These are phyloP conservation scores for Epinotia ramella DNA, from an alignment of 2,888 invertebrate genomes.

Conservation along the genomic window DNA sequence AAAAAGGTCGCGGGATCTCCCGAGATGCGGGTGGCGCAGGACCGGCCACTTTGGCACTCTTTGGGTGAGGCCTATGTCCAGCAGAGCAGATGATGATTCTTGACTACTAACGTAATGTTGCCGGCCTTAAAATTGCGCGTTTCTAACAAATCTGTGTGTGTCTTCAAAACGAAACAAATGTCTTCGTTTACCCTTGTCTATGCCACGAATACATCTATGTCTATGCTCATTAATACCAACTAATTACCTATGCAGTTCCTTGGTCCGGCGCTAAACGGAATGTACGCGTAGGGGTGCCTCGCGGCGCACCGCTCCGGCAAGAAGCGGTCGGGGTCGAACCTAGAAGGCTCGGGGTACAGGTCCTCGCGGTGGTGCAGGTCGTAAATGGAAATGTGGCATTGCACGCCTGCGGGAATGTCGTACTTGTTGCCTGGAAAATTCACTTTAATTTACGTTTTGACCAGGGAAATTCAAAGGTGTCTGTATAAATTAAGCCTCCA, in stretches of 20 bases:
- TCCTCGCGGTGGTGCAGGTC: conserved; percentile 87
- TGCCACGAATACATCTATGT: neutral
- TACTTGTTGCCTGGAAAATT: conserved; percentile 69
- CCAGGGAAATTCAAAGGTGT: neutral
- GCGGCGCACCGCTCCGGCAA: conserved; percentile 82
- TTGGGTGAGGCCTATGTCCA: too few relatives aligned
- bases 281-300: conserved; percentile 87
- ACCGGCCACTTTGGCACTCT: too few relatives aligned
- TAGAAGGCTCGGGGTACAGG: conserved; percentile 87
- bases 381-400: conserved; percentile 85
- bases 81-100: too few relatives aligned
- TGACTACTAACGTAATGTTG: too few relatives aligned
- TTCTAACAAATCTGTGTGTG: too few relatives aligned
- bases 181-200: too few relatives aligned
- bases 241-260: conserved; percentile 88
- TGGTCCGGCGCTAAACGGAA: conserved; percentile 89
- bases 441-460: neutral
- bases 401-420: conserved; percentile 77
- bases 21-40: too few relatives aligned
- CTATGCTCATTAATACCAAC: neutral
- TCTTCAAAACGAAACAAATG: too few relatives aligned
- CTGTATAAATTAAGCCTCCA: neutral
- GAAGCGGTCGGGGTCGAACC: conserved; percentile 90
- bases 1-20: too few relatives aligned
- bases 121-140: too few relatives aligned